Conservation (phyloP, 2,888 invertebrate species). For the Caenorhabditis sp. region DNA sequence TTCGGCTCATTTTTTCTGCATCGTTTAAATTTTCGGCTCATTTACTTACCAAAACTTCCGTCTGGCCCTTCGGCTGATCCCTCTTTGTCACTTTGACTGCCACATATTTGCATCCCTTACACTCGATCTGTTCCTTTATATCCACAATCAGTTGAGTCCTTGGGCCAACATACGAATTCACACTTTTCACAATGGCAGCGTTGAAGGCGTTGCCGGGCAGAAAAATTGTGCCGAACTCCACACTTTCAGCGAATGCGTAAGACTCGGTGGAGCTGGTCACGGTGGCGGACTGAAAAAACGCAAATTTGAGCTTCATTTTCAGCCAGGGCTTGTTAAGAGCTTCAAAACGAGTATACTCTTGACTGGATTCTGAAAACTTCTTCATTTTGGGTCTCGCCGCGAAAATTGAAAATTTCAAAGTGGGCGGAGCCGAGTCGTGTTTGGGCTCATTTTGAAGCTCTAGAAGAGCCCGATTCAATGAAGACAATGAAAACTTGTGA, state of each 20-base stretch:
- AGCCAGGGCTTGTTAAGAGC: no score
- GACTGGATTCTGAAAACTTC: no score
- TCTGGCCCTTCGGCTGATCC: neutral
- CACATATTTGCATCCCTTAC: slow-evolving; percentile 42
- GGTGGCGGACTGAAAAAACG: slow-evolving; percentile 21
- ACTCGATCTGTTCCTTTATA: slow-evolving; percentile 44
- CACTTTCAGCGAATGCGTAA: slow-evolving; percentile 26
- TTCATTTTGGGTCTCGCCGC: neutral
- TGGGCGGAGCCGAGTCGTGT: no score
- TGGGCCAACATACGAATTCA: slow-evolving; percentile 4
- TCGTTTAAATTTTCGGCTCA: neutral
- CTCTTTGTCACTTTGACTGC: slow-evolving; percentile 28
- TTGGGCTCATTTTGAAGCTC: no score
- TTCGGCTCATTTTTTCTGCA: neutral
- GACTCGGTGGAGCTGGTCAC: slow-evolving; percentile 11
- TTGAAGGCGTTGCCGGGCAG: slow-evolving; percentile 62
- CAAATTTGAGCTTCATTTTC: no score
- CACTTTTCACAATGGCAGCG: neutral
- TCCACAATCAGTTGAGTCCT: slow-evolving; percentile 14
- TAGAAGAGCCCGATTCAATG: no score
- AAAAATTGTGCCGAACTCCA: slow-evolving; percentile 34
- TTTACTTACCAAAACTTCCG: slow-evolving; percentile 1
- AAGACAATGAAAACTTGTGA: no score
- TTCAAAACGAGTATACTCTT: no score
- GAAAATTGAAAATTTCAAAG: neutral